These are phyloP conservation scores for Metopolophium dirhodum DNA, from an alignment of 1,140 invertebrate genomes.

Conservation along the genomic window DNA sequence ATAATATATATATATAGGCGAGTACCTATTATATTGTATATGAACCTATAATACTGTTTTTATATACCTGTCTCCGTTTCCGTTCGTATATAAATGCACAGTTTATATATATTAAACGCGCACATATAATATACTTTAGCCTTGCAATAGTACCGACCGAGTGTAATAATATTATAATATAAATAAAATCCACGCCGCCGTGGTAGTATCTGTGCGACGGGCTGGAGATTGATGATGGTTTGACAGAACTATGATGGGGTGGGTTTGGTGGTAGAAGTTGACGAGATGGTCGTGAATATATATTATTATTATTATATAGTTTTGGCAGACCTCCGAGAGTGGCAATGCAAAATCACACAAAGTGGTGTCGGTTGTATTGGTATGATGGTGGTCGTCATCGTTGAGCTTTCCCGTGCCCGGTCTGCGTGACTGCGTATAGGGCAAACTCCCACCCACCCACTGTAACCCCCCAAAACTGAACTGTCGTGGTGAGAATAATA, in stretches of 20 bases:
- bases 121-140: background rate
- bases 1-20: background rate
- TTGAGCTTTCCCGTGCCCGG: background rate
- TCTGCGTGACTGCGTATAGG: background rate
- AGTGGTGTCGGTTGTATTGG: background rate
- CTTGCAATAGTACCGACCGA: background rate
- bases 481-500: background rate
- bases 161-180: background rate
- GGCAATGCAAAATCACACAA: background rate
- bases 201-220: background rate
- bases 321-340: background rate
- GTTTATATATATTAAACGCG: background rate
- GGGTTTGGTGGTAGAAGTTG: background rate
- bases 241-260: background rate
- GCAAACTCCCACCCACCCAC: background rate
- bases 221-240: background rate
- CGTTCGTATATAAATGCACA: background rate
- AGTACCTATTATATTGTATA: background rate
- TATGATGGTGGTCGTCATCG: background rate
- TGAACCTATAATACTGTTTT: background rate
- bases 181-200: background rate
- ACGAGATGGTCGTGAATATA: background rate
- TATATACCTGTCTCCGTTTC: background rate
- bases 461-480: background rate
- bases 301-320: background rate